phyloP scores from a whole-genome alignment of 2,888 invertebrate species.

The Caenorhabditis zanzibari region DNA sequence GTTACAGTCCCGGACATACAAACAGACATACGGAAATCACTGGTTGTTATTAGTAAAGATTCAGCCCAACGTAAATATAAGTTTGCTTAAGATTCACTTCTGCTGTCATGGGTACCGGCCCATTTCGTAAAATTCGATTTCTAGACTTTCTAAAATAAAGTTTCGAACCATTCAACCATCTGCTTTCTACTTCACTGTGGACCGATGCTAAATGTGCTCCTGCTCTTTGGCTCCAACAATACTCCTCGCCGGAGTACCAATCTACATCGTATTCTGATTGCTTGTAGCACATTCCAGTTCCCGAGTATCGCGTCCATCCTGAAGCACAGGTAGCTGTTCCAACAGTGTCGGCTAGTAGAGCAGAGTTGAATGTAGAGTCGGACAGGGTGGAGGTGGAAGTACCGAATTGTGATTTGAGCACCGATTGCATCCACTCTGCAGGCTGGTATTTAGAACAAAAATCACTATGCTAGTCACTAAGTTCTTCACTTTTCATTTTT shows the following conservation, averaged over 20 bases:
- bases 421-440: not conserved
- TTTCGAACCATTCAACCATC: slow-evolving; percentile 10
- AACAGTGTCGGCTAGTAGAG: slow-evolving; percentile 1
- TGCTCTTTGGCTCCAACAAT: slow-evolving; percentile 23
- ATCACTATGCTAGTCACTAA: not conserved
- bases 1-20: too few species aligned
- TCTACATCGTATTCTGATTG: not conserved
- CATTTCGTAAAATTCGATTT: too few species aligned
- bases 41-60: too few species aligned
- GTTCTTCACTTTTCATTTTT: too few species aligned
- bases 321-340: slow-evolving; percentile 25
- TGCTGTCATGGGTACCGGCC: too few species aligned
- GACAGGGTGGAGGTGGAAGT: not conserved
- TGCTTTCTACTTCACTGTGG: slow-evolving; percentile 4
- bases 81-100: too few species aligned
- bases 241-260: slow-evolving; percentile 23
- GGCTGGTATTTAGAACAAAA: not conserved
- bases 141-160: not conserved
- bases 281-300: slow-evolving; percentile 29
- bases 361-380: not conserved
- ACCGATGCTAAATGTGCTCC: slow-evolving; percentile 35
- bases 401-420: not conserved
- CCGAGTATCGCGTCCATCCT: slow-evolving; percentile 32
- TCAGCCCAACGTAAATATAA: too few species aligned
- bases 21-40: too few species aligned